Evolutionary conservation across 2,888 invertebrate species (phyloP).

Genomic region (Perdita meconis): DNA sequence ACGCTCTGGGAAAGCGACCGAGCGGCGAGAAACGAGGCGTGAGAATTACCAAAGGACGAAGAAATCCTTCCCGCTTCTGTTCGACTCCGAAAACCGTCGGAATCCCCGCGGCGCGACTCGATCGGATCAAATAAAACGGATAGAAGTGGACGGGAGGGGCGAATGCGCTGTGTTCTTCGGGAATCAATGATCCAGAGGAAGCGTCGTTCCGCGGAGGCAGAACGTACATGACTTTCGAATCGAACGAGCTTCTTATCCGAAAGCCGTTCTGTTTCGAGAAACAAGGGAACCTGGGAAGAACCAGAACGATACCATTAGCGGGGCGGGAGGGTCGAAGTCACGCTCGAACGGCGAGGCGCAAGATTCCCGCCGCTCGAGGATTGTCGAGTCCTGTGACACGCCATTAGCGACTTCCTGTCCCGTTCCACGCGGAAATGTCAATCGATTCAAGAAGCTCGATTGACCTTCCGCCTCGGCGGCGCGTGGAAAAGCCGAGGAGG

Average conservation of each 20-base stretch:
- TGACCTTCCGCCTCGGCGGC: not conserved
- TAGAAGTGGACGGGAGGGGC: not conserved
- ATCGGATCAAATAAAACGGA: constrained; percentile 10
- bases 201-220: not conserved
- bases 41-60: not conserved
- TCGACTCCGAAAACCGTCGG: not conserved
- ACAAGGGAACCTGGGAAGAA: not conserved
- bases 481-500: not conserved
- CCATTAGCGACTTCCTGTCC: not conserved
- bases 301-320: not conserved
- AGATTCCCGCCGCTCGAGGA: not conserved
- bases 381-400: not conserved
- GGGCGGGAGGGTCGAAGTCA: not conserved
- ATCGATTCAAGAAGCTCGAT: constrained; percentile 1
- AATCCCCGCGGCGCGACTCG: constrained; percentile 1
- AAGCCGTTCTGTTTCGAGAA: not conserved
- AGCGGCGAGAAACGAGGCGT: not conserved
- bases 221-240: constrained; percentile 17
- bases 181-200: constrained; percentile 15
- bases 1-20: constrained; percentile 7
- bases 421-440: not conserved
- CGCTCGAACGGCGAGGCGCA: not conserved
- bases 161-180: not conserved
- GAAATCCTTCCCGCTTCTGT: not conserved
- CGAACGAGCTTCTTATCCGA: constrained; percentile 1